Base-by-base conservation (phyloP, 2,888 invertebrate genomes). In the Cryptocephalus primarius region DNA sequence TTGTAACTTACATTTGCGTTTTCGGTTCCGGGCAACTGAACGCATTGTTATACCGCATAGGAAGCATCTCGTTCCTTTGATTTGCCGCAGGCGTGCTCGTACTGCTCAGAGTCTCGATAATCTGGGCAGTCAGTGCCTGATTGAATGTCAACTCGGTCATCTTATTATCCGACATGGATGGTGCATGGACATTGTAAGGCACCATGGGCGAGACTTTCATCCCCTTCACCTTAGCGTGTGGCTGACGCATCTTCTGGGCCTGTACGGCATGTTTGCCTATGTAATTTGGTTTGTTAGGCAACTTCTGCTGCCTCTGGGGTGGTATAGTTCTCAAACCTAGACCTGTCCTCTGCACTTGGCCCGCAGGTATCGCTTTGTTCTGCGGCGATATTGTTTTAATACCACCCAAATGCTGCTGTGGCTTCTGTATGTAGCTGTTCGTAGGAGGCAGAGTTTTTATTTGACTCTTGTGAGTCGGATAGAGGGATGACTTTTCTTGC, bases 61-160 rank as follows among this genome's bases (percentile, higher is more conserved):
- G 74, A 33, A 71, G 67, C 9, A 74, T 74, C 55, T 72, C 68
- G 12, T 75, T 70, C 53, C 75, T 75, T 41, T 73, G 71, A 48
- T 73, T 70, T 9, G 73, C 74, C 39, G 74, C 57, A 11, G 55
- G 50, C 8, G 53, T 44, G 42, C 46, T 46, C 55, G 70, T 72
- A 45, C 76, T 72, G 57, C 75, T 76, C 49, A 73, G 66, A 32
- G 79, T 78, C 57, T 80, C 79, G 53, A 79, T 65, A 56, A 80
- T 80, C 60, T 80, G 78, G 22, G 79, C 79, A 1, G 79, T 79
- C 45, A 79, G 63, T 48, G 78, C 78, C 57, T 79, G 79, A 60
- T 78, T 79, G 14, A 77, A 77, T 8, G 77, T 76, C 12, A 77
- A 70, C 61, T 76, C 77, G 46, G 63, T 61, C 32, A 60, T 53